Evolutionary conservation across 2,113 vertebrate genomes (phyloP).

Genomic region (Hymenochirus boettgeri): DNA sequence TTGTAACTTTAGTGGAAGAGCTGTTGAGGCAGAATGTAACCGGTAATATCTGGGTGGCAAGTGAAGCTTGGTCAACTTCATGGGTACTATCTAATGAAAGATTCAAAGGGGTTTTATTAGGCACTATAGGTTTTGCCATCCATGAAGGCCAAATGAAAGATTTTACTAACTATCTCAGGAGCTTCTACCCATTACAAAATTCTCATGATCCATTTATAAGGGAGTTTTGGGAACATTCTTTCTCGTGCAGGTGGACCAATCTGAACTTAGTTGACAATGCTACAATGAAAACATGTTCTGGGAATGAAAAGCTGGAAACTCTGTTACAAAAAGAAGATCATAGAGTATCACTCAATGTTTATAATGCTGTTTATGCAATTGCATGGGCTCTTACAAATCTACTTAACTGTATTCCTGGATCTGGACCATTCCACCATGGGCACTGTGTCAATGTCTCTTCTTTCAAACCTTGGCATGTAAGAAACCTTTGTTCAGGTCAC

Average conservation of each 20-base stretch:
- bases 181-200: slow-evolving; percentile 4
- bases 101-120: slow-evolving; percentile 6
- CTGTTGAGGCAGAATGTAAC: slow-evolving; percentile 24
- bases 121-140: slow-evolving; percentile 29
- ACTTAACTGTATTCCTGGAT: background rate
- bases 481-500: background rate
- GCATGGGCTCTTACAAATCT: slow-evolving; percentile 34
- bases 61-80: slow-evolving; percentile 32
- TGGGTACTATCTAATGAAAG: slow-evolving; percentile 1
- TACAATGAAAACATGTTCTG: slow-evolving; percentile 14
- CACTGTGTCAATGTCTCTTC: slow-evolving; percentile 19
- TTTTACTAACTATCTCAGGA: slow-evolving; percentile 20
- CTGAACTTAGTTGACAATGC: background rate
- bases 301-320: slow-evolving; percentile 10
- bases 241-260: slow-evolving; percentile 31
- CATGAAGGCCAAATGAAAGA: slow-evolving; percentile 28
- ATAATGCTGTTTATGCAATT: slow-evolving; percentile 26
- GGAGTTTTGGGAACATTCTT: slow-evolving; percentile 39
- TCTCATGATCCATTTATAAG: slow-evolving; percentile 22
- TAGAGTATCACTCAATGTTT: slow-evolving; percentile 26
- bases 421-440: slow-evolving; percentile 21
- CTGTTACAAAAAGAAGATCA: background rate
- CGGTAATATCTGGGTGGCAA: slow-evolving; percentile 36
- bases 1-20: slow-evolving; percentile 29
- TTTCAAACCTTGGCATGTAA: slow-evolving; percentile 41